Conservation (phyloP, 2,113 vertebrate genomes). For the Equus quagga region DNA sequence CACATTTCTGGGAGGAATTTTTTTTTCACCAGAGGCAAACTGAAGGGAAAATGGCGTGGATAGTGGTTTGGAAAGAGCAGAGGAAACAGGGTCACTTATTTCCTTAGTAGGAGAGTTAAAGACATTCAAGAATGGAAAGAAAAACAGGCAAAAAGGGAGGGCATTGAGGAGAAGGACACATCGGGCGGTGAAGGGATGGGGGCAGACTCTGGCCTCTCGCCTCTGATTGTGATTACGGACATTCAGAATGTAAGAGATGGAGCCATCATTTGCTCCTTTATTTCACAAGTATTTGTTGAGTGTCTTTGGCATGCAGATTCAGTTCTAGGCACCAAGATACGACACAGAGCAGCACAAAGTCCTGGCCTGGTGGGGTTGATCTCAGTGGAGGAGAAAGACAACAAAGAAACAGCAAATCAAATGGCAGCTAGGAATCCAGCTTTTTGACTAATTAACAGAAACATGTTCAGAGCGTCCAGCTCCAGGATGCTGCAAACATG, state of each 20-base stretch:
- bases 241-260: neutral
- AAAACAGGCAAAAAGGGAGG: slow-evolving; percentile 28
- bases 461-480: neutral
- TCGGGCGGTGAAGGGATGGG: neutral
- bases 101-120: slow-evolving; percentile 54
- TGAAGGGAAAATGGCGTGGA: slow-evolving; percentile 67
- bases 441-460: neutral
- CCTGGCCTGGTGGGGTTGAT: neutral
- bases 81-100: slow-evolving; percentile 60
- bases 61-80: slow-evolving; percentile 68
- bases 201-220: neutral
- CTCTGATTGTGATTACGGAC: neutral
- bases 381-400: neutral
- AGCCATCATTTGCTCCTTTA: neutral
- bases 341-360: neutral
- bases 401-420: neutral
- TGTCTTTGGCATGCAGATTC: neutral
- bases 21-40: slow-evolving; percentile 53
- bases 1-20: slow-evolving; percentile 66
- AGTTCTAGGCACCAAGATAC: neutral
- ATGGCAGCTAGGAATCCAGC: neutral
- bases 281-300: neutral
- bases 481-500: neutral
- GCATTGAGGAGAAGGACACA: neutral
- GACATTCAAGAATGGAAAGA: slow-evolving; percentile 54